phyloP scores from a whole-genome alignment of 2,888 invertebrate genomes.

The Scaeva pyrastri region DNA sequence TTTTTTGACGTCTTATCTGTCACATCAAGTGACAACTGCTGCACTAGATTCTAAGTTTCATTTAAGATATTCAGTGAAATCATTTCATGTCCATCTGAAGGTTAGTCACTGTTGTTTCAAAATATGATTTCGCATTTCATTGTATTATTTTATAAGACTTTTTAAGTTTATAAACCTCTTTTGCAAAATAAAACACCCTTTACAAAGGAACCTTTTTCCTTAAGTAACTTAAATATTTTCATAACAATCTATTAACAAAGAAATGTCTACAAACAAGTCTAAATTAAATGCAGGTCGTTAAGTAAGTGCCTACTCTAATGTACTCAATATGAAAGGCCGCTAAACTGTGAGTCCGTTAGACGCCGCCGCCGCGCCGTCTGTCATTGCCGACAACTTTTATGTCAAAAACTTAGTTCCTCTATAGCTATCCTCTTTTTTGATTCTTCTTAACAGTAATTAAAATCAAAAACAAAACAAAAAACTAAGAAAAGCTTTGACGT shows the following conservation, averaged over 20 bases:
- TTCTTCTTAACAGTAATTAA: constrained; percentile 6
- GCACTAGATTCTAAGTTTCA: too few species aligned
- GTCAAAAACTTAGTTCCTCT: not conserved
- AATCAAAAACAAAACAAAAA: constrained; percentile 18
- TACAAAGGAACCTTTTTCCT: too few species aligned
- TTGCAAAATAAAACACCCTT: too few species aligned
- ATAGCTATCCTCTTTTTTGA: not conserved
- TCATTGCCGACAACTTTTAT: not conserved
- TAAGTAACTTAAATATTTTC: not conserved
- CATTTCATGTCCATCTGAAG: too few species aligned
- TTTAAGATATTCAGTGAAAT: too few species aligned
- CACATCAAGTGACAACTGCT: too few species aligned
- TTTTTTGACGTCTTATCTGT: too few species aligned
- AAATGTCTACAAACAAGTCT: not conserved
- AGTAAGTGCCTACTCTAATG: too few species aligned
- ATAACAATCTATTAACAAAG: not conserved
- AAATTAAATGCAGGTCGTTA: not conserved
- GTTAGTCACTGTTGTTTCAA: too few species aligned
- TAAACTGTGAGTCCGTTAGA: not conserved
- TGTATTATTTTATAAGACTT: too few species aligned
- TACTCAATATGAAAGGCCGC: not conserved
- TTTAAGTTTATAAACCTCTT: too few species aligned
- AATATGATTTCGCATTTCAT: too few species aligned
- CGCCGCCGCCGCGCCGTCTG: not conserved
- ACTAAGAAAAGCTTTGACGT: not conserved